phyloP scores from a whole-genome alignment of 2,113 vertebrate genomes.

The Hyla sarda region DNA sequence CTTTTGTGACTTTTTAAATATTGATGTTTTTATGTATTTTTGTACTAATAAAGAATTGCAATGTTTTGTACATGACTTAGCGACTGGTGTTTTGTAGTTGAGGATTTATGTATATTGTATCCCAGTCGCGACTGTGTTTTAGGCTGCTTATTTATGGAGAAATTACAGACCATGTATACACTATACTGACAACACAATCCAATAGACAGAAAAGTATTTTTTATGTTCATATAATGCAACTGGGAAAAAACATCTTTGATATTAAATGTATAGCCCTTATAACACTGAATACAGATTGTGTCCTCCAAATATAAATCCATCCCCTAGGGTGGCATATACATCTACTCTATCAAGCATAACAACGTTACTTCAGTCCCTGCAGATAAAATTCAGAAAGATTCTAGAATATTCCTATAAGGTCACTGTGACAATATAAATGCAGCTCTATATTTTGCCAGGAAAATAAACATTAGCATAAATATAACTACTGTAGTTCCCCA shows the following conservation, averaged over 20 bases:
- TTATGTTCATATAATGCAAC: neutral
- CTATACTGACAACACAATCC: neutral
- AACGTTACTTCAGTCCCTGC: constrained; percentile 16
- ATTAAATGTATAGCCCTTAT: constrained; percentile 32
- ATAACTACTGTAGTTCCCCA: neutral
- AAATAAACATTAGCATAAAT: constrained; percentile 7
- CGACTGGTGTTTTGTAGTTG: no score
- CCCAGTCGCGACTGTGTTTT: no score
- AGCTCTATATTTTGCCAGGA: neutral
- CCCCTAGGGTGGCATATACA: constrained; percentile 1
- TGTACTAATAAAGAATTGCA: no score
- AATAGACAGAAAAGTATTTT: neutral
- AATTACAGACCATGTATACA: no score
- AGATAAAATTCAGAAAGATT: neutral
- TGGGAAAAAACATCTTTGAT: neutral
- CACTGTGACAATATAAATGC: constrained; percentile 15
- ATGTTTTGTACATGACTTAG: no score
- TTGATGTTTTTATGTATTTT: no score
- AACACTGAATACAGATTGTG: constrained; percentile 32
- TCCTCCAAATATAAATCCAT: constrained; percentile 29
- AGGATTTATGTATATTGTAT: no score
- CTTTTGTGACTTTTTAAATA: no score
- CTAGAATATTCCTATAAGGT: constrained; percentile 3
- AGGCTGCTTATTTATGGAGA: no score
- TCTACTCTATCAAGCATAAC: neutral